Evolutionary conservation across 2,888 invertebrate genomes (phyloP), one percentile per base, ranked within the genome.

Genomic region (Ellobium chinense): DNA sequence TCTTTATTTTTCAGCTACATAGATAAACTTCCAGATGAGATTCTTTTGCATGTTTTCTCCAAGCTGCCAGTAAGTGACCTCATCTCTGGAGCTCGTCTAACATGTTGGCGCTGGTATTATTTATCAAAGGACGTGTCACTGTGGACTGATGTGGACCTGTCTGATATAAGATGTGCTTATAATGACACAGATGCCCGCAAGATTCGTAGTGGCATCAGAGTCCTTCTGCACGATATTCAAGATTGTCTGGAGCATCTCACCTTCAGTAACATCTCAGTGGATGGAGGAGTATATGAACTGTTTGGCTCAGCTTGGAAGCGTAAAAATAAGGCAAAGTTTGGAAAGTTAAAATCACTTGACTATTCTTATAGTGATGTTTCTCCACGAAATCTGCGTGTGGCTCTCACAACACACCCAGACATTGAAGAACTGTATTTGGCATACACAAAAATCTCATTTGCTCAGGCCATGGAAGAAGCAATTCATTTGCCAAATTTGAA

Each of bases 401-500:
- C 75, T 34, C 66, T 80, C n/a, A 80, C 68, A 66, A 74, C 66
- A 54, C 73, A 80, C n/a, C 66, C 73, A 36, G 74, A 80, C 24
- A 66, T 80, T 56, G 68, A 73, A 56, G 75, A 75, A 66, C 39
- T 80, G 34, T 27, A 9, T 54, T 36, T 80, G 27, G n/a, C 58
- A 12, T 54, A 75, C 31, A 80, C 80, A 36, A 75, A 75, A 21
- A 75, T 80, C 46, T 62, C 74, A 14, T 75, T 75, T n/a, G 36
- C 68, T n/a, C 68, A 80, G 12, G 80, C 60, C 7, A 69, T 80
- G 62, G 69, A 69, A 36, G 80, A 80, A 63, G 80, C 75, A 21
- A 54, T 80, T 54, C 80, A 80, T 63, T 63, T 80, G n/a, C 75
- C 80, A 65, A 69, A 75, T 27, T 24, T 80, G 56, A 80, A 69